Conservation (phyloP, 2,797 vertebrate species). For the Leuciscus waleckii region DNA sequence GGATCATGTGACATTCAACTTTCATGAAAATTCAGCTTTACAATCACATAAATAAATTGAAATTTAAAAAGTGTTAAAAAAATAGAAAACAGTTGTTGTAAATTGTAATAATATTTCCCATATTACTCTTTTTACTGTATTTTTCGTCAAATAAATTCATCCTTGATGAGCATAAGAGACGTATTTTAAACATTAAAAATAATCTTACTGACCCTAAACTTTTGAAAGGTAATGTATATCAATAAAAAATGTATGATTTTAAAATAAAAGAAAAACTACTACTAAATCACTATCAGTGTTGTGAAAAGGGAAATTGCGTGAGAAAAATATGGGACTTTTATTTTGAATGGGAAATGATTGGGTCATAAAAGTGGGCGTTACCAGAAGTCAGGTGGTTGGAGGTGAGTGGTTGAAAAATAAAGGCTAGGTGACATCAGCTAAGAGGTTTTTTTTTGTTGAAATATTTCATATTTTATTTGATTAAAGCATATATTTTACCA, state of each 20-base stretch:
- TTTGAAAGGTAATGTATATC: not conserved
- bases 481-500: not conserved
- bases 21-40: not conserved
- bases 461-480: not conserved
- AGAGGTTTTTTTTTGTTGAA: not conserved
- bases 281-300: not conserved
- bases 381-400: not conserved
- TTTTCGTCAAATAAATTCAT: not conserved
- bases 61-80: not conserved
- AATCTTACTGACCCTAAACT: not conserved
- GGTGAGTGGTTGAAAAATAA: not conserved
- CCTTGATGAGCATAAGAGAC: not conserved
- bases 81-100: not conserved
- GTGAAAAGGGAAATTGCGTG: not conserved
- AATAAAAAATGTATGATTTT: not conserved
- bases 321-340: not conserved
- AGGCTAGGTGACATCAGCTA: not conserved
- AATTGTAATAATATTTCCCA: not conserved
- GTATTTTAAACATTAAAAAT: not conserved
- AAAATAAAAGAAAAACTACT: too few relatives aligned
- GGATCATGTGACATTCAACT: not conserved
- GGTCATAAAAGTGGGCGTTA: not conserved
- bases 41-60: not conserved
- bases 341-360: not conserved
- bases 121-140: not conserved